Evolutionary conservation across 2,113 vertebrate species (phyloP), one percentile per base, ranked within the genome.

Genomic region (Brachirus orientalis): DNA sequence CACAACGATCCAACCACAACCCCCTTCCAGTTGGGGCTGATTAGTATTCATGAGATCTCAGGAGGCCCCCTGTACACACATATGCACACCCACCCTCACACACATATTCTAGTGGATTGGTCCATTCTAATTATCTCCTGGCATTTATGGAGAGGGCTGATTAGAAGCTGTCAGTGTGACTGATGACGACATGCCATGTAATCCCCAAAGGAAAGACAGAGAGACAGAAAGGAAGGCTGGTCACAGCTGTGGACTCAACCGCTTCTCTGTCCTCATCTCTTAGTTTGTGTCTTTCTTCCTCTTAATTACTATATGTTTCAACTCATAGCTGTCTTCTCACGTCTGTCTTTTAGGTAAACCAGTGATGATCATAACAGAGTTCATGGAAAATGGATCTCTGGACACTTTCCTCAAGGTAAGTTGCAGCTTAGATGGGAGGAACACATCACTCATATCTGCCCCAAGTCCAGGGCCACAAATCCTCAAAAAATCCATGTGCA

Each of bases 311-410:
- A n/a, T n/a, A 35, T 48, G 52, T 66, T 14, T 70, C 37, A 36
- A 50, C 68, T 88, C 87, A 87, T 50, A 56, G 37, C 62, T 41
- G 54, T 55, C 64, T 65, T 76, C 37, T 80, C 66, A 22, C 86
- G 57, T 88, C 58, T 69, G 44, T 60, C 45, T 19, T 11, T 19
- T 69, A 94, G 94, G 96, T 71, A 94, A 97, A 66, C 97, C 96
- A 0, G 97, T 99, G 87, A 99, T 99, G 97, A 99, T 98, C 87
- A 96, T 99, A 87, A 98, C 97, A 0, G 97, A 99, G 74, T 99
- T 96, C 92, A 99, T 99, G 97, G 97, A 99, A 88, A 99, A 99
- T 0, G 97, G 96, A 58, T 98, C 97, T 11, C 90, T 99, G 92
- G 96, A 98, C 91, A 96, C 96, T 69, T 99, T 98, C 89, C 92